phyloP scores from a whole-genome alignment of 2,113 vertebrate species.

The Anoura caudifer region DNA sequence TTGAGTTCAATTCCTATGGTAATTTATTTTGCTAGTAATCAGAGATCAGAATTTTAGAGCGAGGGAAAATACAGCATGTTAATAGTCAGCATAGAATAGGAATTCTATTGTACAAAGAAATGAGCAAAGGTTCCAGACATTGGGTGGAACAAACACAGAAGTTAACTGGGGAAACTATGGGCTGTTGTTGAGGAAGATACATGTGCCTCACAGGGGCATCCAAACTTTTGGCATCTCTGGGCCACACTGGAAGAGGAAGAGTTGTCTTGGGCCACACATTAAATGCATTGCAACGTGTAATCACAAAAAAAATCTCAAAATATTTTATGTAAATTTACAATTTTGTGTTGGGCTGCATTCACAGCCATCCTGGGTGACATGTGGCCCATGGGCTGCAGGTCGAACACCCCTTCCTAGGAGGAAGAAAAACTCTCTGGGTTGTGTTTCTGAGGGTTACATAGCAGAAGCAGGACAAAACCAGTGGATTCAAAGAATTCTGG shows the following conservation, averaged over 20 bases:
- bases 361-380: no score
- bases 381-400: no score
- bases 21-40: neutral
- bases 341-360: no score
- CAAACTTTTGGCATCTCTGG: no score
- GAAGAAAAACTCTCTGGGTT: neutral
- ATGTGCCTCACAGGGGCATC: neutral
- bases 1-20: neutral
- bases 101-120: neutral
- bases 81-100: accelerated
- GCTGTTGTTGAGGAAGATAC: neutral
- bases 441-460: neutral
- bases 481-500: neutral
- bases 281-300: no score
- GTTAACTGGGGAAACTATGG: neutral
- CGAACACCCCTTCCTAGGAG: neutral
- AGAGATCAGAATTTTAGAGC: neutral
- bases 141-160: neutral
- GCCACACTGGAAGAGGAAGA: no score
- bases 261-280: no score
- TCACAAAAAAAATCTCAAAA: no score
- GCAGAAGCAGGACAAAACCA: neutral
- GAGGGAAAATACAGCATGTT: neutral
- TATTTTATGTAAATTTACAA: no score
- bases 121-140: neutral